Evolutionary conservation across 1,140 invertebrate species (phyloP).

Genomic region (Pseudomyrmex dendroicus): DNA sequence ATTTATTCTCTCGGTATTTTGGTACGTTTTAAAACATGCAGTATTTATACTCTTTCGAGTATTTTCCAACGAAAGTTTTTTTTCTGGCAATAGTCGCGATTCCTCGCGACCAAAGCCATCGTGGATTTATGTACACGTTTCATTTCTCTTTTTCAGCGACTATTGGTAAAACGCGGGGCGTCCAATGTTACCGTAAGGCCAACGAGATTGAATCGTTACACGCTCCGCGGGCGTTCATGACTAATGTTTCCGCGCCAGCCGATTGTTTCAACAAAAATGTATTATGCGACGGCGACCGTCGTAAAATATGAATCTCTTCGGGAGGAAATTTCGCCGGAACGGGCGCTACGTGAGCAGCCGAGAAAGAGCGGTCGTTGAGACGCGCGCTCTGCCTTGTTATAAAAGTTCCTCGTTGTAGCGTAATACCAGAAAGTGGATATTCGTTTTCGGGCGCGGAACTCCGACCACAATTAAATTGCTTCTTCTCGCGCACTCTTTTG

Average conservation of each 20-base stretch:
- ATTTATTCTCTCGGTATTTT: too few relatives aligned
- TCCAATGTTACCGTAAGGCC: neutral
- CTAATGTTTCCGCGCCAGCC: slow-evolving; percentile 45
- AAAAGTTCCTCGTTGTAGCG: slow-evolving; percentile 64
- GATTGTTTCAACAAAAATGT: slow-evolving; percentile 48
- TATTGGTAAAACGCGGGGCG: neutral
- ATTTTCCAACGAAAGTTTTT: too few relatives aligned
- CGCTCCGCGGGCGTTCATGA: slow-evolving; percentile 4
- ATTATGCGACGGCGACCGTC: slow-evolving; percentile 33
- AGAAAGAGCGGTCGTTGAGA: slow-evolving; percentile 28
- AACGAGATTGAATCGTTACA: slow-evolving; percentile 50
- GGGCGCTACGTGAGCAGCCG: slow-evolving; percentile 37
- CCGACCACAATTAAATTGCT: slow-evolving; percentile 68
- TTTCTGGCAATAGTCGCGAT: too few relatives aligned
- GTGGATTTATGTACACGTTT: neutral
- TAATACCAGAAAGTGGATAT: slow-evolving; percentile 66
- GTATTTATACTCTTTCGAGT: too few relatives aligned
- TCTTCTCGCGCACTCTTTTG: slow-evolving; percentile 44
- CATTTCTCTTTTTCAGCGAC: neutral
- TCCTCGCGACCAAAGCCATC: too few relatives aligned
- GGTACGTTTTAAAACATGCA: too few relatives aligned
- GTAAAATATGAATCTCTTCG: slow-evolving; percentile 47
- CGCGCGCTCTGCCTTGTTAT: slow-evolving; percentile 57
- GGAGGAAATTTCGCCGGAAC: slow-evolving; percentile 56
- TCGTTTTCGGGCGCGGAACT: slow-evolving; percentile 61